These are phyloP conservation scores for Mus minutoides DNA, from an alignment of 2,797 vertebrate genomes.

Conservation along the genomic window DNA sequence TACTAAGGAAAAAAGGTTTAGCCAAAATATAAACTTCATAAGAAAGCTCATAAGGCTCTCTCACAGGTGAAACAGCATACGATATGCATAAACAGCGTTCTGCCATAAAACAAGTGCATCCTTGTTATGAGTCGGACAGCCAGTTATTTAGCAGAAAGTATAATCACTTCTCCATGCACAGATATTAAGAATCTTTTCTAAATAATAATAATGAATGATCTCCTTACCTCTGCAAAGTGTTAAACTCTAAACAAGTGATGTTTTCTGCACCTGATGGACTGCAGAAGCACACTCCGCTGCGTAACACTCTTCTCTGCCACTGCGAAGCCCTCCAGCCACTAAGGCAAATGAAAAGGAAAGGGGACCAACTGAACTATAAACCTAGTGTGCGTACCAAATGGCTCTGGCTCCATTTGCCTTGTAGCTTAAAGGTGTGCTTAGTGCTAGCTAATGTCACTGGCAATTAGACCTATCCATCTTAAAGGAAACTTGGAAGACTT, in stretches of 20 bases:
- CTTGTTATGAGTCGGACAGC: neutral
- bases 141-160: neutral
- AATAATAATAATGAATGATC: neutral
- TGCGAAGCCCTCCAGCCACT: neutral
- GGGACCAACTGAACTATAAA: neutral
- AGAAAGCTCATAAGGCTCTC: neutral
- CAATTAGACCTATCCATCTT: neutral
- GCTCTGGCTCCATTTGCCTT: neutral
- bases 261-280: neutral
- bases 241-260: neutral
- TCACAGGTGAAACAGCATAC: neutral
- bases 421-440: neutral
- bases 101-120: neutral
- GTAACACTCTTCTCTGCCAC: neutral
- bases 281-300: neutral
- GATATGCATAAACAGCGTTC: neutral
- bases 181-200: neutral
- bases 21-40: neutral
- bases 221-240: neutral
- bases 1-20: neutral
- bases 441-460: neutral
- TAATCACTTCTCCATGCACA: constrained; percentile 7
- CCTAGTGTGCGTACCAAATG: neutral
- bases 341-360: neutral
- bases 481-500: neutral